Conservation (phyloP, 2,888 invertebrate species). For the Meta bourneti region DNA sequence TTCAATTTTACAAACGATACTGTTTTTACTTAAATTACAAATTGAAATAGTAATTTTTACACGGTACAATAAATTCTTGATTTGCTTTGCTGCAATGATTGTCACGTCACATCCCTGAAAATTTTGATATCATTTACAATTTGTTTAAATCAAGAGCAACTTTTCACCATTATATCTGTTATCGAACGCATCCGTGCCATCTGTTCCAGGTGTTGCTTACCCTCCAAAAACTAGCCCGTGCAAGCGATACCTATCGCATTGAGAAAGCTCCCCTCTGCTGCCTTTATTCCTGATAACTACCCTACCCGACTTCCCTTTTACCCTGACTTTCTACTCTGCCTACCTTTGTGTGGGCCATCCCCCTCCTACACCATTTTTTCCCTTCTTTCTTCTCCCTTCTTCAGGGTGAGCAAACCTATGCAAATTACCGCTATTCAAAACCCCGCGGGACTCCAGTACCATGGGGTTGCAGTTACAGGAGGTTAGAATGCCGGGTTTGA, state of each 20-base stretch:
- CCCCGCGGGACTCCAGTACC: conserved; percentile 1
- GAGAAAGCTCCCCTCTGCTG: conserved; percentile 37
- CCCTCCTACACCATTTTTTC: conserved; percentile 61
- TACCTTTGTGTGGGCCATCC: conserved; percentile 44
- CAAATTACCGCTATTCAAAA: conserved; percentile 69
- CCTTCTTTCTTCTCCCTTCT: conserved; percentile 24
- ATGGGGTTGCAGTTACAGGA: conserved; percentile 24
- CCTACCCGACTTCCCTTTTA: conserved; percentile 51
- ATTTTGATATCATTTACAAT: too few species aligned
- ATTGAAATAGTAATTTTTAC: too few species aligned
- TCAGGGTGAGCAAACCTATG: conserved; percentile 71
- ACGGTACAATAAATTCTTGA: too few species aligned
- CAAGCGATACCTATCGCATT: conserved; percentile 48
- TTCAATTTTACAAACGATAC: too few species aligned
- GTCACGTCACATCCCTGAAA: too few species aligned
- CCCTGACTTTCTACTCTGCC: conserved; percentile 8
- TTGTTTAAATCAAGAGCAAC: not conserved
- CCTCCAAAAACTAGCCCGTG: conserved; percentile 12
- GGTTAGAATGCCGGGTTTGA: conserved; percentile 46
- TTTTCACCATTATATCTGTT: conserved; percentile 27
- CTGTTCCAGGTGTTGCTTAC: conserved; percentile 59
- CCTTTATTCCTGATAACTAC: conserved; percentile 66
- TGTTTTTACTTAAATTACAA: too few species aligned
- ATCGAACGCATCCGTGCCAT: conserved; percentile 35
- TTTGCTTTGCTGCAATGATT: too few species aligned